Percentiles rank a stretch among this genome's conserved stretches.
These are phyloP conservation scores for Tipula confusa DNA, from an alignment of 2,888 invertebrate genomes.

Conservation along the genomic window DNA sequence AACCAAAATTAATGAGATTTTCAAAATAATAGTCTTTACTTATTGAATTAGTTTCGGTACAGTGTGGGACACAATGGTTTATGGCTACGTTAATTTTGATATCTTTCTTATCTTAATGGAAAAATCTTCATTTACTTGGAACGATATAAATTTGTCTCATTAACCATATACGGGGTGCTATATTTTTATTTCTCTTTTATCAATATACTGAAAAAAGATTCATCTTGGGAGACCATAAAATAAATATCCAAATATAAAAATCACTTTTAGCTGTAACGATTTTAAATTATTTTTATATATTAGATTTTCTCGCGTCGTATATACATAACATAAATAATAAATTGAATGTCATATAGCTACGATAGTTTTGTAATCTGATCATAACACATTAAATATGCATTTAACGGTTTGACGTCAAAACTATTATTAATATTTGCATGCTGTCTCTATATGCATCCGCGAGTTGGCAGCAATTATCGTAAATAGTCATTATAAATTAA, in stretches of 20 bases:
- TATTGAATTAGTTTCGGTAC: background rate
- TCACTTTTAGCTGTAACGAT: background rate
- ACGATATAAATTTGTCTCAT: background rate
- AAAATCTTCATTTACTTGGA: background rate
- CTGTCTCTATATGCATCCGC: background rate
- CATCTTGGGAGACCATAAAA: background rate
- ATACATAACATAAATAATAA: background rate
- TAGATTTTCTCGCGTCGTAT: background rate
- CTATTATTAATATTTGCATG: background rate
- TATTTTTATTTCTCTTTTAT: background rate
- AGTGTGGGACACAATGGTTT: background rate
- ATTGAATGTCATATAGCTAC: background rate
- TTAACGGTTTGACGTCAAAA: background rate
- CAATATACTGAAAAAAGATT: background rate
- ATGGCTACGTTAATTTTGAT: background rate
- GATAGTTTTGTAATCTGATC: background rate
- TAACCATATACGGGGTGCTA: background rate
- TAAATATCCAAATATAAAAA: background rate
- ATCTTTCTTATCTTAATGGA: background rate
- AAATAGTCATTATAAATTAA: background rate
- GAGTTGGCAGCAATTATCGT: background rate
- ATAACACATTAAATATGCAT: background rate
- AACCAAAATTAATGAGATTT: conserved; percentile 9
- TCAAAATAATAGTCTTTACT: background rate
- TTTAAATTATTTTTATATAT: background rate